Conservation (phyloP, 1,140 invertebrate species). For the Temnothorax nylanderi region DNA sequence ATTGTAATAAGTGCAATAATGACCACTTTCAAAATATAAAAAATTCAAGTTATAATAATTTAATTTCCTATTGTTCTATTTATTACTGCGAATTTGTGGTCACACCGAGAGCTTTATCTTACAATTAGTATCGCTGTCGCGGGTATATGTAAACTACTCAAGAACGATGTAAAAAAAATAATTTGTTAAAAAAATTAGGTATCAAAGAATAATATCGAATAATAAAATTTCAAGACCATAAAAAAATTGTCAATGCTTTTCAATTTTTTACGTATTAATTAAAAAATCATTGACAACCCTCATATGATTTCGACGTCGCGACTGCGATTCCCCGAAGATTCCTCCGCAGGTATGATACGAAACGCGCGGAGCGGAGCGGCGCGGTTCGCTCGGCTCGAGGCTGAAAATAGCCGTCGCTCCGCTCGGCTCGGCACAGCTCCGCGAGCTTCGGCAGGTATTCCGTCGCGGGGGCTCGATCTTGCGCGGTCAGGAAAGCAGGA, state of each 20-base stretch:
- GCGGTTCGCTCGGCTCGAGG: slow-evolving; percentile 74
- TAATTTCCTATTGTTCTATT: background rate
- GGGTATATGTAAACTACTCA: background rate
- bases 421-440: slow-evolving; percentile 73
- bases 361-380: slow-evolving; percentile 29
- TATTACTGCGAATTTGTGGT: background rate
- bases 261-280: background rate
- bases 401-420: slow-evolving; percentile 79
- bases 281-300: background rate
- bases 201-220: background rate
- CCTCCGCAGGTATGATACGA: background rate
- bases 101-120: background rate
- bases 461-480: slow-evolving; percentile 70
- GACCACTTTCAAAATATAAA: background rate
- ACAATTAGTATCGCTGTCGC: background rate
- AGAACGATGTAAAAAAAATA: background rate
- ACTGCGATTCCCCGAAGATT: background rate
- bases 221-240: background rate
- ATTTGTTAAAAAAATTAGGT: background rate
- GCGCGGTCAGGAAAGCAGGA: slow-evolving; percentile 6
- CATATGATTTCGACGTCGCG: background rate
- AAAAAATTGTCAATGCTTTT: background rate
- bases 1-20: background rate
- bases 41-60: background rate
- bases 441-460: slow-evolving; percentile 75